A percentile compares a stretch with the other conserved stretches of the same genome.
Conservation (phyloP, 2,113 vertebrate species). For the Nestor notabilis region DNA sequence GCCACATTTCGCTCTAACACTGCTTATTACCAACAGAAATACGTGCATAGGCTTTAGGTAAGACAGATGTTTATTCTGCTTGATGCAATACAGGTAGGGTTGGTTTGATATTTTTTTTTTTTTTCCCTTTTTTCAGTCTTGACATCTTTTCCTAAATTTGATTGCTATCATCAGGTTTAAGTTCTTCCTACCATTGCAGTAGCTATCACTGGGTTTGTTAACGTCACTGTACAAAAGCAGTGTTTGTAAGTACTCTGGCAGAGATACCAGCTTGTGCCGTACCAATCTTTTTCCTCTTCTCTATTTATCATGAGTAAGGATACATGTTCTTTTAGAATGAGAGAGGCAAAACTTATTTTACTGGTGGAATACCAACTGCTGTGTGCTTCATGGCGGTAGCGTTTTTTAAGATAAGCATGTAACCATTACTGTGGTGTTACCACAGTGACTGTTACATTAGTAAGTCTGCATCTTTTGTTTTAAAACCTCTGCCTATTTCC, state of each 20-base stretch:
- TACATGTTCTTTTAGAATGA: background rate
- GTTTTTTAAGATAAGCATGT: background rate
- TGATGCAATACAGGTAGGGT: background rate
- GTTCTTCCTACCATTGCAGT: background rate
- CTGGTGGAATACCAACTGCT: background rate
- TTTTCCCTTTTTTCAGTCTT: background rate
- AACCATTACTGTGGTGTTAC: background rate
- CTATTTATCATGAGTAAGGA: background rate
- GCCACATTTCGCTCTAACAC: fast-evolving
- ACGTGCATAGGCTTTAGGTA: background rate
- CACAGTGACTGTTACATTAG: background rate
- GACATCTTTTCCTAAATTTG: background rate
- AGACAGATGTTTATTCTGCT: background rate
- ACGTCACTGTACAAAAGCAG: background rate
- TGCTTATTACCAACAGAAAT: background rate
- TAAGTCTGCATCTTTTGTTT: background rate
- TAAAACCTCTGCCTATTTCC: background rate
- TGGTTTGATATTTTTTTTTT: background rate
- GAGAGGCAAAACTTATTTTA: background rate
- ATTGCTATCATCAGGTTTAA: background rate
- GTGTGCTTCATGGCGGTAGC: background rate
- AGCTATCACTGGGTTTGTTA: background rate
- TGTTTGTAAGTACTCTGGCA: background rate
- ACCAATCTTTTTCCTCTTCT: background rate
- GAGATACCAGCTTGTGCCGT: background rate